Base-by-base conservation (phyloP, 1,140 invertebrate species). In the Paramacrobiotus metropolitanus region DNA sequence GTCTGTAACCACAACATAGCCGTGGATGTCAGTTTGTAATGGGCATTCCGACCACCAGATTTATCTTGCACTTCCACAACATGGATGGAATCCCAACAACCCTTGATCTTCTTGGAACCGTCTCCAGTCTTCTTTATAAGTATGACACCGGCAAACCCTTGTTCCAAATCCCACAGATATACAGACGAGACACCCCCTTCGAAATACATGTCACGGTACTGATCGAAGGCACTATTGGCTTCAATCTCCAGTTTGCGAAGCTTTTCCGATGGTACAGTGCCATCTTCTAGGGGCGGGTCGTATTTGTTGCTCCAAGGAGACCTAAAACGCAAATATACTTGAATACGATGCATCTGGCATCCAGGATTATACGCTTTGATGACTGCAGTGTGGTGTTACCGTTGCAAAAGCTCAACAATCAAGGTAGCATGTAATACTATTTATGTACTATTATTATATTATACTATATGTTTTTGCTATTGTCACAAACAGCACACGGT, bases 221-320 rank as follows among this genome's bases (percentile, higher is more conserved):
- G 87, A 74, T 98, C 92, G 74, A 99, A 98, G 15, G 94, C 94
- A 71, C 85, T 81, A 76, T 99, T 99, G 0, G 93, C 93, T 71
- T 98, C 92, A 59, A 98, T 82, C 77, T 99, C 95, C 65, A 99
- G 74, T 74, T 91, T 90, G 64, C 95, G 79, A 66, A 99, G 77
- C 68, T 84, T 81, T 68, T 98, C 93, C 21, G 93, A 95, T 29
- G 95, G 95, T 84, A 96, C 86, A 20, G 92, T 89, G 2, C 92
- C 94, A 79, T 99, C 94, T 74, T 96, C 92, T 60, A 99, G 72
- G 1, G 91, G 87, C 30, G 95, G 95, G 73, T 96, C 89, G 69
- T 99, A 99, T 1, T 84, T 85, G 74, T 99, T 99, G 62, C 90
- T 96, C 95, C 95, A 99, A 4, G 95, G 94, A 31, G 94, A 99